These are phyloP conservation scores for Lerema accius DNA, from an alignment of 1,140 invertebrate species.

Conservation along the genomic window DNA sequence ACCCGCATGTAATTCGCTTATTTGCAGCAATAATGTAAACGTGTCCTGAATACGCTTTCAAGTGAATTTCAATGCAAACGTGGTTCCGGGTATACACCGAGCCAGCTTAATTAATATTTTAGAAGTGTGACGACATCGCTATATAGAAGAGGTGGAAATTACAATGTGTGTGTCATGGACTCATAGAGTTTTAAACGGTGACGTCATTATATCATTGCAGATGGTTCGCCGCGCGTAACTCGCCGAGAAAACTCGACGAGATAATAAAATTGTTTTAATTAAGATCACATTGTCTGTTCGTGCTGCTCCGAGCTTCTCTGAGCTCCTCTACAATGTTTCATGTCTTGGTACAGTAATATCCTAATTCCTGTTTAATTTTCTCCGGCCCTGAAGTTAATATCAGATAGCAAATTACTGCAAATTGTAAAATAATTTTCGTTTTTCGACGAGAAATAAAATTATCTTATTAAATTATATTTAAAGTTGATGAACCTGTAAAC, in stretches of 20 bases:
- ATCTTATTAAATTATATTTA: too few relatives aligned
- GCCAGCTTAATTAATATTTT: conserved; percentile 27
- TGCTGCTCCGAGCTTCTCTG: neutral
- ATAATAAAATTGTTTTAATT: conserved; percentile 35
- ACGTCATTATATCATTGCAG: conserved; percentile 20
- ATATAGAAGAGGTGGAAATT: conserved; percentile 1
- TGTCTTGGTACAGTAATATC: conserved; percentile 13
- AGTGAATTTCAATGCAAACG: conserved; percentile 18
- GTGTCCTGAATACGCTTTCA: conserved; percentile 5
- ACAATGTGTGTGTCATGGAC: conserved; percentile 4
- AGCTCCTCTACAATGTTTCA: conserved; percentile 12
- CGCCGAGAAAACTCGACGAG: conserved; percentile 1
- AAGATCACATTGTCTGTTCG: conserved; percentile 15
- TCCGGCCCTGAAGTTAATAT: conserved; percentile 18
- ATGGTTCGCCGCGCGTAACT: conserved; percentile 1
- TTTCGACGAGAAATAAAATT: too few relatives aligned
- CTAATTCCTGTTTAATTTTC: conserved; percentile 21
- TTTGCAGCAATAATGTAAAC: conserved; percentile 5
- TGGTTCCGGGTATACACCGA: conserved; percentile 9
- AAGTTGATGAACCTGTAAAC: too few relatives aligned
- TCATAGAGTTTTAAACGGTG: conserved; percentile 9
- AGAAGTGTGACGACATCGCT: conserved; percentile 24
- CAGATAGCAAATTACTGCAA: neutral
- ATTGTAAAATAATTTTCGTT: conserved; percentile 9
- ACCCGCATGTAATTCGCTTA: too few relatives aligned